These are phyloP conservation scores for Malthinus flaveolus DNA, from an alignment of 2,888 invertebrate species.

Conservation along the genomic window DNA sequence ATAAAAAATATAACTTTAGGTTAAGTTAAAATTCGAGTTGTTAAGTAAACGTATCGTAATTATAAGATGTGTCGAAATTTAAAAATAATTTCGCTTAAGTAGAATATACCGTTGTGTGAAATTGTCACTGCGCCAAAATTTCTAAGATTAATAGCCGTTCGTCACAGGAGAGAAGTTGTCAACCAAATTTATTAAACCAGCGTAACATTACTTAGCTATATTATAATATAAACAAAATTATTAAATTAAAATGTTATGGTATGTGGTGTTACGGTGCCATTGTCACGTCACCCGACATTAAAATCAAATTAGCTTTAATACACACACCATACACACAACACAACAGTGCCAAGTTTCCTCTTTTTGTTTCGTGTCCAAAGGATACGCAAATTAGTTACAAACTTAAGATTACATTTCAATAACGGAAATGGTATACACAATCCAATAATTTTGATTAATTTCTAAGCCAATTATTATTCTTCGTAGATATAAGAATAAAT, in stretches of 20 bases:
- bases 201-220: constrained; percentile 44
- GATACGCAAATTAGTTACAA: constrained; percentile 32
- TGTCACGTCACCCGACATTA: constrained; percentile 51
- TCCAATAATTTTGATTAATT: constrained; percentile 30
- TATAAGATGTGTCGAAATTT: constrained; percentile 7
- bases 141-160: constrained; percentile 22
- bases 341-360: constrained; percentile 24
- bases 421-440: constrained; percentile 24
- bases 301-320: constrained; percentile 52
- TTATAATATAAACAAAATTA: constrained; percentile 49
- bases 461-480: constrained; percentile 19
- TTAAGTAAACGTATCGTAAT: constrained; percentile 5
- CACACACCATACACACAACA: constrained; percentile 1
- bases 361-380: constrained; percentile 29
- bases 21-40: constrained; percentile 1
- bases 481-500: constrained; percentile 22
- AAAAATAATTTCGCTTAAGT: constrained; percentile 17
- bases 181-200: constrained; percentile 45
- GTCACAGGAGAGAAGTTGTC: constrained; percentile 39
- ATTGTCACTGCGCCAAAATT: constrained; percentile 16
- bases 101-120: constrained; percentile 20
- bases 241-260: constrained; percentile 55
- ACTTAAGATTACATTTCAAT: constrained; percentile 24
- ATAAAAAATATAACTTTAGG: no score
- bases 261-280: constrained; percentile 55